Evolutionary conservation across 2,888 invertebrate species (phyloP), one percentile per base, ranked within the genome.

Genomic region (Andricus curvator): DNA sequence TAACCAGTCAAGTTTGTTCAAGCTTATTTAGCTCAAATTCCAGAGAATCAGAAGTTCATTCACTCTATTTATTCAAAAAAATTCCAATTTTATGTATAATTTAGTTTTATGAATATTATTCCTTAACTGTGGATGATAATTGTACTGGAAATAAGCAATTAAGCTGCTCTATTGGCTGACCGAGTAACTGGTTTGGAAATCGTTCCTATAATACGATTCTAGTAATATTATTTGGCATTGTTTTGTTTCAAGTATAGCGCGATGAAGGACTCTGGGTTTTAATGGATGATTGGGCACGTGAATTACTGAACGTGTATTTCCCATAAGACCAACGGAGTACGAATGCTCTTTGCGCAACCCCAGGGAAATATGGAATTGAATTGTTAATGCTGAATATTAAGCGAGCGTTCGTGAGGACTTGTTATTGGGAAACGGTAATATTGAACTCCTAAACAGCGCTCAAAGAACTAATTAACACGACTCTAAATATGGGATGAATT

Each of bases 281-380:
- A 48, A 65, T 33, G 66, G 37, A 64, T 60, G 79, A 76, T 76
- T 79, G 77, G 25, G 41, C 68, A 48, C 80, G 68, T 80, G 77
- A 80, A 80, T 80, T 60, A 83, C 82, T 83, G 81, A 82, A 84
- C 82, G 76, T 76, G 82, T 81, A 87, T 87, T 88, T 86, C 87
- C 86, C 88, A 2, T 17, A 85, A 76, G 88, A 77, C 80, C 79
- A 67, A 48, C 29, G 41, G 68, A 80, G 48, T 62, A 64, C 44
- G 44, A 67, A 64, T 79, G 67, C 77, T 79, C 79, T 77, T 70
- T 60, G 79, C 77, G 78, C 62, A 41, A 78, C 85, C 82, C 84
- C 65, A 8, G 88, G 86, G 88, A 89, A 89, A 89, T 89, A 87
- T 85, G 82, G 84, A 88, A 88, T 89, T 87, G 88, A 90, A 90